Evolutionary conservation across 2,888 invertebrate genomes (phyloP).

Genomic region (Rhingia rostrata): DNA sequence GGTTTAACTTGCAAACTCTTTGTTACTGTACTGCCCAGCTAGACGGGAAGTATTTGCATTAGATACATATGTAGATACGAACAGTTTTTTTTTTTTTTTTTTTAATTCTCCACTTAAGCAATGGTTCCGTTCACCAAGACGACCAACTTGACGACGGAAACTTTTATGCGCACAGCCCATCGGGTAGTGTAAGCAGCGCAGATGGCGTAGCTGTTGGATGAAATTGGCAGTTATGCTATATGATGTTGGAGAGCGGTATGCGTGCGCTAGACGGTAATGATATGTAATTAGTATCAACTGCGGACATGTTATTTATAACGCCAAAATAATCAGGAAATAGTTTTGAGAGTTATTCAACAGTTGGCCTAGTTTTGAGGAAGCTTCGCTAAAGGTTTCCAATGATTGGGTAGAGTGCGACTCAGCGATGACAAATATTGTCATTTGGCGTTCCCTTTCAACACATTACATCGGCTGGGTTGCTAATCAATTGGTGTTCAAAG

Average conservation of each 20-base stretch:
- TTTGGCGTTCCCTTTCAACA: constrained; percentile 42
- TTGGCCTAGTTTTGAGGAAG: constrained; percentile 18
- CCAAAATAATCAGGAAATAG: constrained; percentile 43
- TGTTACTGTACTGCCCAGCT: background rate
- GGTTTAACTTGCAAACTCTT: background rate
- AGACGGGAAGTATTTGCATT: constrained; percentile 4
- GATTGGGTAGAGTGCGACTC: background rate
- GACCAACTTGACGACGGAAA: background rate
- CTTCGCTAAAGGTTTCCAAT: background rate
- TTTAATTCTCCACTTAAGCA: constrained; percentile 2
- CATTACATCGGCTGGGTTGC: background rate
- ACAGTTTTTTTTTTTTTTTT: constrained; percentile 5
- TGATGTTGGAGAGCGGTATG: constrained; percentile 19
- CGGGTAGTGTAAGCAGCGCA: constrained; percentile 29
- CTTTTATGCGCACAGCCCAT: constrained; percentile 9
- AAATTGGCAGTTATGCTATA: constrained; percentile 20
- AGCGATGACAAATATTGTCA: constrained; percentile 2
- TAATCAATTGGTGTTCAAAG: constrained; percentile 48
- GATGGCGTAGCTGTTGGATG: constrained; percentile 2
- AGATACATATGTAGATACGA: background rate
- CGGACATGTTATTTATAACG: constrained; percentile 20
- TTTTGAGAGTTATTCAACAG: constrained; percentile 28
- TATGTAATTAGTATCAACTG: constrained; percentile 26
- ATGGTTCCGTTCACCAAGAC: background rate
- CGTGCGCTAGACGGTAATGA: constrained; percentile 28